Conservation (phyloP, 2,797 vertebrate genomes). For the Coluber constrictor region DNA sequence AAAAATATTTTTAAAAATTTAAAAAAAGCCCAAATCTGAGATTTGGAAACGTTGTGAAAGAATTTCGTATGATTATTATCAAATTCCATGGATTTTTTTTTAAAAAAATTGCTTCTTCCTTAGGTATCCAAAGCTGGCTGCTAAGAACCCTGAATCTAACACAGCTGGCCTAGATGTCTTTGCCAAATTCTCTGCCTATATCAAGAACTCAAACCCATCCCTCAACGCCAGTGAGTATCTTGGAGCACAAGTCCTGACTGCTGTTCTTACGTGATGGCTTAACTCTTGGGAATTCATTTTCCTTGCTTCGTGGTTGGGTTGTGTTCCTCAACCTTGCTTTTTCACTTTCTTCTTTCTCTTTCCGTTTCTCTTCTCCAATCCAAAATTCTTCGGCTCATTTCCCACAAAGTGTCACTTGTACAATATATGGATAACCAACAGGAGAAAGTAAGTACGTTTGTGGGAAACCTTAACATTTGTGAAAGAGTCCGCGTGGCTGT, state of each 20-base stretch:
- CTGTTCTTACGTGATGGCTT: not conserved
- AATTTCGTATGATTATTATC: too few species aligned
- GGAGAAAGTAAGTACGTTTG: not conserved
- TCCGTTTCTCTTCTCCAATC: not conserved
- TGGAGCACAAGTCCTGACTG: not conserved
- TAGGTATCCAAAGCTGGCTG: constrained; percentile 84
- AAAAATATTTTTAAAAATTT: too few species aligned
- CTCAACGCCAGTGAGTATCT: constrained; percentile 80
- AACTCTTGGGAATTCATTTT: not conserved
- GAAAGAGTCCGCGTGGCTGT: not conserved
- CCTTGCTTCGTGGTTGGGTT: not conserved
- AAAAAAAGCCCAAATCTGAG: too few species aligned
- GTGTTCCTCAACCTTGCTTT: not conserved
- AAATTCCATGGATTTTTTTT: not conserved
- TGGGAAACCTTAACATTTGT: not conserved
- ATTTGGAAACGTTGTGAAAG: not conserved
- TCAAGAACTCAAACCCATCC: constrained; percentile 89
- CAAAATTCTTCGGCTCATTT: not conserved
- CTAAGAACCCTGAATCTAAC: constrained; percentile 88
- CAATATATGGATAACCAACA: not conserved
- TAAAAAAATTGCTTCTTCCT: not conserved
- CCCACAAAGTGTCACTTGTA: not conserved
- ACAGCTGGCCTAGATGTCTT: constrained; percentile 88
- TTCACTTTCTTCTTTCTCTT: not conserved
- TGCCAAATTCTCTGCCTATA: constrained; percentile 90